Conservation (phyloP, 2,113 vertebrate species). For the Gavia stellata region DNA sequence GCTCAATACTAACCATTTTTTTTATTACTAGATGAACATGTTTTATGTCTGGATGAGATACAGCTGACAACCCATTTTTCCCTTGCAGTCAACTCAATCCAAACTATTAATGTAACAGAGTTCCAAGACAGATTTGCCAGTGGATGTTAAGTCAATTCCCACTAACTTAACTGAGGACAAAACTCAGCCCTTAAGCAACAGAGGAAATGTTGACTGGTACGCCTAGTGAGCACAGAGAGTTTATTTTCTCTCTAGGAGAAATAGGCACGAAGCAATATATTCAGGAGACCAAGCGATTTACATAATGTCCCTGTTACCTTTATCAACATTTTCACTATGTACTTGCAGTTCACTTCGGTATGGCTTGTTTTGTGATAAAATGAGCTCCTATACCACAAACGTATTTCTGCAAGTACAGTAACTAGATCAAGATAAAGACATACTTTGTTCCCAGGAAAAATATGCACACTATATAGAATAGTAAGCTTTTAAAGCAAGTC, state of each 20-base stretch:
- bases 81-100: not conserved
- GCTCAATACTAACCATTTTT: not conserved
- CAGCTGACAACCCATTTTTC: not conserved
- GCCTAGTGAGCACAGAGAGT: not conserved
- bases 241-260: not conserved
- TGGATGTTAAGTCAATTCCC: not conserved
- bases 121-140: not conserved
- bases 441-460: not conserved
- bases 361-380: not conserved
- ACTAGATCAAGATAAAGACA: not conserved
- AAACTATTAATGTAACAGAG: not conserved
- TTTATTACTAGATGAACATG: not conserved
- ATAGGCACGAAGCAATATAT: not conserved
- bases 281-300: not conserved
- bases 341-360: not conserved
- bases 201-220: not conserved
- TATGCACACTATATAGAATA: not conserved
- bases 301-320: not conserved
- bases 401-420: not conserved
- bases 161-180: not conserved
- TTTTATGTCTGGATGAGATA: not conserved
- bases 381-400: not conserved
- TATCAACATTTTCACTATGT: not conserved
- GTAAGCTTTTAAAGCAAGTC: not conserved
- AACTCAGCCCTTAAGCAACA: not conserved